These are phyloP conservation scores for Hippocampus zosterae DNA, from an alignment of 2,113 vertebrate genomes.

Conservation along the genomic window DNA sequence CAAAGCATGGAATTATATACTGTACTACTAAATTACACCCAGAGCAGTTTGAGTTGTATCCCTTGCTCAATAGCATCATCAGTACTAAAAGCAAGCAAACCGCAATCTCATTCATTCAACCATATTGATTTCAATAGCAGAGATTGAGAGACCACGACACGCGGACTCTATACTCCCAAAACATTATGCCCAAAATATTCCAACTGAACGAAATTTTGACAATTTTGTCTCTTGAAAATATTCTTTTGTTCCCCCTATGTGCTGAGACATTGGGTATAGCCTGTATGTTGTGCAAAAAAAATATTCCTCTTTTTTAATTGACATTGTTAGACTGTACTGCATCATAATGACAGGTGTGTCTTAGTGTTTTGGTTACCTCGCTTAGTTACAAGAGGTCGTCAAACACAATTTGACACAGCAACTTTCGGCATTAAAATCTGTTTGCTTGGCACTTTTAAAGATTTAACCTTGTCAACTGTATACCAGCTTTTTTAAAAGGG, in stretches of 20 bases:
- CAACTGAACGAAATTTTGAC: too few species aligned
- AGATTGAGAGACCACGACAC: too few species aligned
- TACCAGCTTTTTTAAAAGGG: constrained; percentile 23
- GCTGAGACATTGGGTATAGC: too few species aligned
- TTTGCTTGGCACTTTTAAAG: constrained; percentile 12
- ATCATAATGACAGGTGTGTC: not conserved
- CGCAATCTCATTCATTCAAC: not conserved
- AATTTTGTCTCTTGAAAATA: not conserved
- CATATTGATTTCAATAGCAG: too few species aligned
- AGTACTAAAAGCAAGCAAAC: not conserved
- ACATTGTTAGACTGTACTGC: too few species aligned
- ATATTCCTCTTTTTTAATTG: not conserved
- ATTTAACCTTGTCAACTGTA: constrained; percentile 34
- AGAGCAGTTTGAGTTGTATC: not conserved
- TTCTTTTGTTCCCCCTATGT: not conserved
- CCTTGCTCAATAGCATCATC: not conserved
- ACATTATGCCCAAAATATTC: not conserved
- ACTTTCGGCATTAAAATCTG: constrained; percentile 5
- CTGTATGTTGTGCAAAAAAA: not conserved
- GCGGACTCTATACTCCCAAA: not conserved
- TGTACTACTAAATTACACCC: not conserved
- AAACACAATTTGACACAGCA: not conserved
- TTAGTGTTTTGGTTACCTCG: not conserved
- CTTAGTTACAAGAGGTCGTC: not conserved
- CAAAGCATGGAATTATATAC: not conserved